A percentile compares a stretch with the other conserved stretches of the same genome.
Conservation (phyloP, 1,140 invertebrate genomes). For the Manduca sexta region DNA sequence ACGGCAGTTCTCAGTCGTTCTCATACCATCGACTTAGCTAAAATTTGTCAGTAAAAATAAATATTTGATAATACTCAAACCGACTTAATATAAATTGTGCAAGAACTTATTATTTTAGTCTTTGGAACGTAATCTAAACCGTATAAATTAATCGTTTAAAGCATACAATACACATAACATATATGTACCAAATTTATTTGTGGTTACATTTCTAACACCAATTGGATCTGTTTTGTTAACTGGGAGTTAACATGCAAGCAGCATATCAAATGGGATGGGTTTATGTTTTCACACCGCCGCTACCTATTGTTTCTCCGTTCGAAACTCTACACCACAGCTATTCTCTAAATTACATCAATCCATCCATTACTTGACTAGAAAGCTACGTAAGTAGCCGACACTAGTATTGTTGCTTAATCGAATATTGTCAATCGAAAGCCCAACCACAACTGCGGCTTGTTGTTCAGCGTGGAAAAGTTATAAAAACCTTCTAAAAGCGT, state of each 20-base stretch:
- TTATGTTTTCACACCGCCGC: too few species aligned
- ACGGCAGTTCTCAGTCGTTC: constrained; percentile 19
- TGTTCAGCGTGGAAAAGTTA: constrained; percentile 28
- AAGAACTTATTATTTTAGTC: too few species aligned
- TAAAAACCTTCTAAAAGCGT: constrained; percentile 59
- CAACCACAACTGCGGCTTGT: constrained; percentile 31
- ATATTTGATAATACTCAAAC: too few species aligned
- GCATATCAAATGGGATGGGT: too few species aligned
- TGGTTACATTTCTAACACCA: too few species aligned
- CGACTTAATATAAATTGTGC: too few species aligned
- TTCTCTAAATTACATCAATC: constrained; percentile 3
- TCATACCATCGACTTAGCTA: constrained; percentile 9
- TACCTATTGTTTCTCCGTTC: too few species aligned
- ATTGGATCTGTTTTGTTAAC: neutral
- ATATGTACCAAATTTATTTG: too few species aligned
- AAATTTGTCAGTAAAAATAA: neutral
- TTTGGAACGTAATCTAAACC: too few species aligned
- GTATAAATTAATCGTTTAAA: too few species aligned
- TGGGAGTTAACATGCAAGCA: neutral
- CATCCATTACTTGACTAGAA: constrained; percentile 3
- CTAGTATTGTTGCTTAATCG: constrained; percentile 21
- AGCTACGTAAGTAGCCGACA: constrained; percentile 21
- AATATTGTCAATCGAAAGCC: constrained; percentile 59
- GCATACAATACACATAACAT: too few species aligned
- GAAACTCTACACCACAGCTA: constrained; percentile 1